A percentile compares a stretch with the other conserved stretches of the same genome.
phyloP scores from a whole-genome alignment of 1,140 invertebrate species.

The Bombus terrestris region DNA sequence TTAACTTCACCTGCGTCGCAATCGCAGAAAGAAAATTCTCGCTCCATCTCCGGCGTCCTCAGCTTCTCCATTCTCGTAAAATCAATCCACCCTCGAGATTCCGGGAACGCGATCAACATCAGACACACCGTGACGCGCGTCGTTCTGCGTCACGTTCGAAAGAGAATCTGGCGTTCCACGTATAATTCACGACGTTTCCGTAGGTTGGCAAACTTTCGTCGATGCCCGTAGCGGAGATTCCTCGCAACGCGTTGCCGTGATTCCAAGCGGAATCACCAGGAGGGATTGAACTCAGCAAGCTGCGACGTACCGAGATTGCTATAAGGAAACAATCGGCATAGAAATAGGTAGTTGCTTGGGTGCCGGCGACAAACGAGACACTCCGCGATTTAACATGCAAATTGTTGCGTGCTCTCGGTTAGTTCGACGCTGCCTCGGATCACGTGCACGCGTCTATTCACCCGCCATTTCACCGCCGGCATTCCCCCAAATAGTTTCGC shows the following conservation, averaged over 20 bases:
- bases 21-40: background rate
- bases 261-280: conserved; percentile 6
- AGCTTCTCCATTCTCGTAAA: background rate
- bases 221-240: background rate
- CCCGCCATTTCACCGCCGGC: background rate
- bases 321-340: conserved; percentile 74
- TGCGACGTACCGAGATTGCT: conserved; percentile 40
- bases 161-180: conserved; percentile 1
- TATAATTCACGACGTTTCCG: conserved; percentile 30
- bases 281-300: background rate
- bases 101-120: background rate
- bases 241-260: background rate
- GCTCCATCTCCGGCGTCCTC: background rate
- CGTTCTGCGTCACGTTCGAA: background rate
- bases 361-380: conserved; percentile 47
- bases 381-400: conserved; percentile 63
- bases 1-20: background rate
- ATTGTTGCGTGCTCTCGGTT: conserved; percentile 56
- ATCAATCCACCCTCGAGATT: background rate
- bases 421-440: conserved; percentile 39
- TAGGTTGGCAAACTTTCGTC: conserved; percentile 8
- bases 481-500: background rate
- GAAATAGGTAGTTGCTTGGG: conserved; percentile 68
- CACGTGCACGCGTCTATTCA: conserved; percentile 16
- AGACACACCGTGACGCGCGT: too few species aligned